Evolutionary conservation across 2,888 invertebrate genomes (phyloP), one percentile per base, ranked within the genome.

Genomic region (Octodonta nipae): DNA sequence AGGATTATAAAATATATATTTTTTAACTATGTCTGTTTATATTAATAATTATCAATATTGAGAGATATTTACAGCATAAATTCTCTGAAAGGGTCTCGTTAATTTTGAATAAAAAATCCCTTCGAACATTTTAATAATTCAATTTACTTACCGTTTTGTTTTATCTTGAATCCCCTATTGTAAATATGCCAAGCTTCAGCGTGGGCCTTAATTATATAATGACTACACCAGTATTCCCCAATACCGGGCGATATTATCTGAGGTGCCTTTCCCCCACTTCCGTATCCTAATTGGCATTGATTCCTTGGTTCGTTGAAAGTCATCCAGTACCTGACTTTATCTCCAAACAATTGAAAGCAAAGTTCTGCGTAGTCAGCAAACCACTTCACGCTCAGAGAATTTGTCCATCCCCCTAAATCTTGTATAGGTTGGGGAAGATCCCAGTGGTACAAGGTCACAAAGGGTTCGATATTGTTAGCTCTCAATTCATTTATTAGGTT

Each of bases 191-290:
- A 81, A 0, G 68, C 71, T 46, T 59, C 66, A 0, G 70, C 78
- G 45, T 82, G 80, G 0, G 80, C 73, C 27, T 69, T 52, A 4
- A 82, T 57, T 15, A 77, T 56, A 36, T 70, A 73, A 46, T 75
- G 75, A 0, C 63, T 69, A 32, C 73, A 75, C 39, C 70, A 44
- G 49, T 80, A 80, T 39, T 69, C 68, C 4, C 66, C 70, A 16
- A 68, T 53, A 0, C 75, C 75, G 22, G n/a, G n/a, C n/a, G 22
- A 10, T 3, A 2, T 11, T 3, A n/a, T 20, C 7, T n/a, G 6
- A n/a, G 20, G 7, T 20, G 10, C 22, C 22, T 11, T 22, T n/a
- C 10, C 22, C 10, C 22, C 22, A 22, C 11, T 22, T n/a, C 5
- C 13, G 11, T 12, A 3, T 26, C 8, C 26, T 26, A n/a, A 5